Conservation (phyloP, 2,888 invertebrate species). For the Meta bourneti region DNA sequence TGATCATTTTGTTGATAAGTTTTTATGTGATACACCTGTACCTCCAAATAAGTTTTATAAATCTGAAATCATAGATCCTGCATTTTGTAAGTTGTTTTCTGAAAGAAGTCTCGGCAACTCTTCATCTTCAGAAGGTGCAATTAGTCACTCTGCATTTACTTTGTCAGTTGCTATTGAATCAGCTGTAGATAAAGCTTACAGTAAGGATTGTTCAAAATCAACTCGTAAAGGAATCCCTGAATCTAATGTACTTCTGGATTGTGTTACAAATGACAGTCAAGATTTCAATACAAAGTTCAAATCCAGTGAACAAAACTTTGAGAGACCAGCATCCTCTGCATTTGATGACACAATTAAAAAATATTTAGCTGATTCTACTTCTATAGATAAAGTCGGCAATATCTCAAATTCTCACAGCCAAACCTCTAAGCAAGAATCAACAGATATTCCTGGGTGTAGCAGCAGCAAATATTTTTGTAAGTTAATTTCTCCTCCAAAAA, state of each 20-base stretch:
- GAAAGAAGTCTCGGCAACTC: constrained; percentile 31
- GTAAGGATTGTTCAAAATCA: constrained; percentile 56
- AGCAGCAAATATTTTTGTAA: constrained; percentile 63
- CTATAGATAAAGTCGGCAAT: constrained; percentile 8
- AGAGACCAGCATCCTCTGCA: neutral
- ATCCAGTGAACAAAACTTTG: constrained; percentile 35
- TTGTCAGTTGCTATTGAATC: constrained; percentile 75
- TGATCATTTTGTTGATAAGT: constrained; percentile 83
- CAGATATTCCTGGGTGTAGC: constrained; percentile 26
- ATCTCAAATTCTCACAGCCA: neutral
- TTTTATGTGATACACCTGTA: constrained; percentile 77
- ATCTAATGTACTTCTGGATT: constrained; percentile 38
- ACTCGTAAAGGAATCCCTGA: constrained; percentile 32
- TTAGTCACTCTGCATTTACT: constrained; percentile 58
- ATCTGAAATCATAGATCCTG: constrained; percentile 58
- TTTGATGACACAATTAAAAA: constrained; percentile 17
- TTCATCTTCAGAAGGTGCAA: constrained; percentile 33
- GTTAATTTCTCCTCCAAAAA: constrained; percentile 68
- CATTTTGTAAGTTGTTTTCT: constrained; percentile 63
- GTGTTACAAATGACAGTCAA: constrained; percentile 32
- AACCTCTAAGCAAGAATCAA: constrained; percentile 16
- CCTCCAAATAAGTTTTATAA: constrained; percentile 55
- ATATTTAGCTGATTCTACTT: constrained; percentile 19
- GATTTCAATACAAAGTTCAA: constrained; percentile 49
- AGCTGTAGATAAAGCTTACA: constrained; percentile 72